Percentiles rank a stretch among this genome's conserved stretches.
These are phyloP conservation scores for Leuctra nigra DNA, from an alignment of 2,888 invertebrate genomes.

Conservation along the genomic window DNA sequence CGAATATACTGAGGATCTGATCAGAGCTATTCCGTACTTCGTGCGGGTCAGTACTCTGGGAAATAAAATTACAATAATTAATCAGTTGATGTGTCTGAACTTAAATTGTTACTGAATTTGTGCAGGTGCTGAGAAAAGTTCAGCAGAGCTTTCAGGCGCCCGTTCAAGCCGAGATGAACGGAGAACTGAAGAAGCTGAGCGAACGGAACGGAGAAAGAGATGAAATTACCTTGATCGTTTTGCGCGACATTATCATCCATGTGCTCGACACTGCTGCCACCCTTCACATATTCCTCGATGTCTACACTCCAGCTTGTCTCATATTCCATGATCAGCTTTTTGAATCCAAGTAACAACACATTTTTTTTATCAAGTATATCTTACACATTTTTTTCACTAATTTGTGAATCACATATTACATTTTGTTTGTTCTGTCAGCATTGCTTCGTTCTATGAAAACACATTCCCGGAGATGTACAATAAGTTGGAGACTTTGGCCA, in stretches of 20 bases:
- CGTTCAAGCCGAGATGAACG: constrained; percentile 30
- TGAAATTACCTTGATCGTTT: constrained; percentile 42
- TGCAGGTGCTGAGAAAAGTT: constrained; percentile 39
- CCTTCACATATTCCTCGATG: constrained; percentile 58
- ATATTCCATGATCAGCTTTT: constrained; percentile 53
- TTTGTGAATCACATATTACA: too few relatives aligned
- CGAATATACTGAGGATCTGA: constrained; percentile 55
- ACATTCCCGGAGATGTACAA: constrained; percentile 65
- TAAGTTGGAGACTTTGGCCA: constrained; percentile 42
- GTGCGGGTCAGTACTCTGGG: constrained; percentile 42
- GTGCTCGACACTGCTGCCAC: constrained; percentile 64
- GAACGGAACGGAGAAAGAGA: constrained; percentile 28
- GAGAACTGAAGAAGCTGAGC: constrained; percentile 34
- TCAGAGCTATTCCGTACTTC: constrained; percentile 47
- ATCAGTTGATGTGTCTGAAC: constrained; percentile 1
- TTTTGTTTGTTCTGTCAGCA: constrained; percentile 47
- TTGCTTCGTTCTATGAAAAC: constrained; percentile 69
- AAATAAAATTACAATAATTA: constrained; percentile 4
- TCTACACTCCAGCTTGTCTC: constrained; percentile 51
- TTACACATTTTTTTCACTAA: too few relatives aligned
- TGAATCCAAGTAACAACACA: constrained; percentile 40
- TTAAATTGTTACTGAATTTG: constrained; percentile 13
- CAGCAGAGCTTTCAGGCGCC: constrained; percentile 34
- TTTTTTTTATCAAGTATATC: too few relatives aligned
- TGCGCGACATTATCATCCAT: constrained; percentile 62